Percentiles rank a stretch among this genome's conserved stretches.
Evolutionary conservation across 2,888 invertebrate genomes (phyloP).

Genomic region (Tetranychus piercei): DNA sequence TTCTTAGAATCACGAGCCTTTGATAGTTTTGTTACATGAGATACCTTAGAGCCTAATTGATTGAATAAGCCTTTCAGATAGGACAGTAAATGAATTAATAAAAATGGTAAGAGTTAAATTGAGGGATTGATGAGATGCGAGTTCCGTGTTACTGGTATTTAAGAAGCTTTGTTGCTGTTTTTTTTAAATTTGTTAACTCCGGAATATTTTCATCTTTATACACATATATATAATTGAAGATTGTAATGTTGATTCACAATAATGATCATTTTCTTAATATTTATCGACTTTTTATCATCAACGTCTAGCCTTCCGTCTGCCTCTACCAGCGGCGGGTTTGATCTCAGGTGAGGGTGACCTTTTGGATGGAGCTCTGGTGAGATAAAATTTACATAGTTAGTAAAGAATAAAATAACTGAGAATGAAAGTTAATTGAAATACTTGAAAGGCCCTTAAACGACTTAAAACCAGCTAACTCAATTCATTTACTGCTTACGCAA

Average conservation of each 20-base stretch:
- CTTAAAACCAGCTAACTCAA: no score
- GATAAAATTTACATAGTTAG: neutral
- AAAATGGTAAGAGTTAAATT: neutral
- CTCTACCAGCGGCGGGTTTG: neutral
- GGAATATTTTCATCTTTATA: no score
- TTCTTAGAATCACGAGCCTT: neutral
- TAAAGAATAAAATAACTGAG: neutral
- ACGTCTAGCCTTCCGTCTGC: neutral
- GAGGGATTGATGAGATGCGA: neutral
- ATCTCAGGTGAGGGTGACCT: slow-evolving; percentile 4
- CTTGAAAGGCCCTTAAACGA: no score
- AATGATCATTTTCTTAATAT: no score
- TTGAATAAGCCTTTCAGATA: neutral
- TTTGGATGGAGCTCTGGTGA: neutral
- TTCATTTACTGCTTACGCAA: no score
- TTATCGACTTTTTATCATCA: neutral
- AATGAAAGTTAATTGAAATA: no score
- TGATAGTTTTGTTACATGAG: neutral
- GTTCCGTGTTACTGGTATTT: no score
- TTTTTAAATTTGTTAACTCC: no score
- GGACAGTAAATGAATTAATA: no score
- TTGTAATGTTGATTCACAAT: no score
- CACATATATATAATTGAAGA: no score
- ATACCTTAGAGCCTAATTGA: neutral
- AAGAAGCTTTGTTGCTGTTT: no score